Evolutionary conservation across 2,888 invertebrate genomes (phyloP), one percentile per base, ranked within the genome.

Genomic region (Lycocerus yunnanus): DNA sequence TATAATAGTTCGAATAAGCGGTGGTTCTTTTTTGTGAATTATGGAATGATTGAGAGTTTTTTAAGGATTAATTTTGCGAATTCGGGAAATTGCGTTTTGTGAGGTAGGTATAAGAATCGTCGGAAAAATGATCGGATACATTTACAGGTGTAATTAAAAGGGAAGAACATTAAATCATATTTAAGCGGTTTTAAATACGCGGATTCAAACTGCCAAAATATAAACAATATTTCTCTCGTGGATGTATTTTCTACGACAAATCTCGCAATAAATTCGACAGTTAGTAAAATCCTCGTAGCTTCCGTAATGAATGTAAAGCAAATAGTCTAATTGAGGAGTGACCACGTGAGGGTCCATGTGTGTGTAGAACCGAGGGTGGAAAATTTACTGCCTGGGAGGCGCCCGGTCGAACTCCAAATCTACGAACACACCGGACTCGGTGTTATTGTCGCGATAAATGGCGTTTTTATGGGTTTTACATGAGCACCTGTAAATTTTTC

Each of bases 301-400:
- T 79, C 81, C 80, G 83, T 84, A 85, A 86, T 84, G 85, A 86
- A 85, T 85, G 85, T 83, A 85, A 85, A 85, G 85, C 86, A 86
- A 86, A 86, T 86, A 85, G 85, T 86, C 86, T 86, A 86, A 86
- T 85, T 85, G 86, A 85, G 84, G 84, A 82, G 82, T 84, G 84
- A 82, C 83, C 84, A 83, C 84, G 84, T 84, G 84, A 80, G 83
- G 83, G 83, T 84, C 84, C 85, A 85, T 85, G 82, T 86, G 85
- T 83, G 80, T 80, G 80, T 70, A 67, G 71, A 78, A 80, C 80
- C 81, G 82, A 81, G 80, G 79, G 79, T 78, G 75, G 82, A 77
- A 83, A 80, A 84, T 84, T 84, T 84, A 82, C 80, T 80, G 80
- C 78, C 74, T 79, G 80, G 78, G 72, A 79, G 74, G 76, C 80